These are phyloP conservation scores for Beaufortia kweichowensis DNA, from an alignment of 2,113 vertebrate species.

Conservation along the genomic window DNA sequence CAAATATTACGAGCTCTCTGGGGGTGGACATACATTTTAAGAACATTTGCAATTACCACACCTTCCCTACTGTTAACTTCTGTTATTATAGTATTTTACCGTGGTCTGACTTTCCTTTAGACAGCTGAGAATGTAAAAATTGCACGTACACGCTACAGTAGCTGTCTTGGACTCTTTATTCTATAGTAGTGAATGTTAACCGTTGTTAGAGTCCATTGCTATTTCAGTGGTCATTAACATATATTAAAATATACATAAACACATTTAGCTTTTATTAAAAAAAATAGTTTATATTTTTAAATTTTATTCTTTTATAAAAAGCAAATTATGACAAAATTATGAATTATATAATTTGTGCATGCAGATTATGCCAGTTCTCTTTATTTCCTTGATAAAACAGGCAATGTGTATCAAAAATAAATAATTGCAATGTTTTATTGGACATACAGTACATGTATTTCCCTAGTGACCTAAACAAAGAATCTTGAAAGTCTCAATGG, in stretches of 20 bases:
- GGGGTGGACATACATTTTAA: background rate
- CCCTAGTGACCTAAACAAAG: background rate
- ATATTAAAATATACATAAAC: too few species aligned
- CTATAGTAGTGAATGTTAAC: slow-evolving; percentile 37
- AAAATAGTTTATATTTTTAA: too few species aligned
- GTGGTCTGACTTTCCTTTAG: background rate
- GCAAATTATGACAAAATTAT: too few species aligned
- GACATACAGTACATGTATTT: too few species aligned
- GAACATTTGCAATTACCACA: slow-evolving; percentile 13
- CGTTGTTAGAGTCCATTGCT: slow-evolving; percentile 25
- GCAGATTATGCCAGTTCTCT: slow-evolving; percentile 3
- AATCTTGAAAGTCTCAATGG: background rate
- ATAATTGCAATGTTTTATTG: background rate
- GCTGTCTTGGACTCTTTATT: background rate
- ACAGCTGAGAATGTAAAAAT: slow-evolving; percentile 1
- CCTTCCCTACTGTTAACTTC: background rate
- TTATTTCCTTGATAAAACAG: background rate
- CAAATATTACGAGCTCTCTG: background rate
- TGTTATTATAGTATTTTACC: slow-evolving; percentile 4
- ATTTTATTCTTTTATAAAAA: too few species aligned
- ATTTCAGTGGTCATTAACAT: slow-evolving; percentile 26
- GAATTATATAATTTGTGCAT: slow-evolving; percentile 5
- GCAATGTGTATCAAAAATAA: slow-evolving; percentile 17
- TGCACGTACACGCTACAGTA: too few species aligned
- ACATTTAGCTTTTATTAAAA: too few species aligned